Evolutionary conservation across 2,113 vertebrate genomes (phyloP).

Genomic region (Hucho hucho): DNA sequence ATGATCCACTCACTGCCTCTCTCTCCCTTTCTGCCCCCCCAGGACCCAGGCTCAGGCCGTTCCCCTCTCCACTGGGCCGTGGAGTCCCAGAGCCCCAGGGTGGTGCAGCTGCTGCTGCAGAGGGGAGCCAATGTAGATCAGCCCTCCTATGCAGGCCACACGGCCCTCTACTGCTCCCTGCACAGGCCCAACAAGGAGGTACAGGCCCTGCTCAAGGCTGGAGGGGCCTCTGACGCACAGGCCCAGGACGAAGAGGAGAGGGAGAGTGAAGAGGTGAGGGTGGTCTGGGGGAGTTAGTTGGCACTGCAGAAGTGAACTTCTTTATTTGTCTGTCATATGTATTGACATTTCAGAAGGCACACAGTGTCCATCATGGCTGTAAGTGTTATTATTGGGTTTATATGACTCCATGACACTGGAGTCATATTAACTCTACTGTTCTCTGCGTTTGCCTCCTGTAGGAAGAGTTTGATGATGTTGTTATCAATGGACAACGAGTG

Average conservation of each 20-base stretch:
- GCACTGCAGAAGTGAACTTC: too few relatives aligned
- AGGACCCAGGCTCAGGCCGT: slow-evolving; percentile 79
- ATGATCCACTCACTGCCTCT: neutral
- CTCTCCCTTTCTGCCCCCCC: neutral
- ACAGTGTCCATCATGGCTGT: neutral
- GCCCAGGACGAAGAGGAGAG: slow-evolving; percentile 42
- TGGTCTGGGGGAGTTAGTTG: neutral
- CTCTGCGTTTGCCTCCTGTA: slow-evolving; percentile 25
- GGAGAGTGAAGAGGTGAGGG: slow-evolving; percentile 43
- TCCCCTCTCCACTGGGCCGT: slow-evolving; percentile 79
- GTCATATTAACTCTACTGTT: neutral
- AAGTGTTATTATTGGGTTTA: neutral
- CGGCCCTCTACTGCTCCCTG: slow-evolving; percentile 71
- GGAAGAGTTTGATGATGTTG: slow-evolving; percentile 79
- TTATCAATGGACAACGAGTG: slow-evolving; percentile 71
- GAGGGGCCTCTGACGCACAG: slow-evolving; percentile 60
- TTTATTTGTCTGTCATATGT: neutral
- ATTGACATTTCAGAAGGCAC: neutral
- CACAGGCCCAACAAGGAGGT: slow-evolving; percentile 65
- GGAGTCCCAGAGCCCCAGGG: slow-evolving; percentile 65
- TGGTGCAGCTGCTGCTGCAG: slow-evolving; percentile 68
- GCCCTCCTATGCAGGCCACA: slow-evolving; percentile 73
- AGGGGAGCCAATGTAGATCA: slow-evolving; percentile 60
- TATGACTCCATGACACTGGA: neutral
- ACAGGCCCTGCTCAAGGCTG: slow-evolving; percentile 61